Percentiles rank a stretch among this genome's conserved stretches.
These are phyloP conservation scores for Noctua janthina DNA, from an alignment of 2,888 invertebrate genomes.

Conservation along the genomic window DNA sequence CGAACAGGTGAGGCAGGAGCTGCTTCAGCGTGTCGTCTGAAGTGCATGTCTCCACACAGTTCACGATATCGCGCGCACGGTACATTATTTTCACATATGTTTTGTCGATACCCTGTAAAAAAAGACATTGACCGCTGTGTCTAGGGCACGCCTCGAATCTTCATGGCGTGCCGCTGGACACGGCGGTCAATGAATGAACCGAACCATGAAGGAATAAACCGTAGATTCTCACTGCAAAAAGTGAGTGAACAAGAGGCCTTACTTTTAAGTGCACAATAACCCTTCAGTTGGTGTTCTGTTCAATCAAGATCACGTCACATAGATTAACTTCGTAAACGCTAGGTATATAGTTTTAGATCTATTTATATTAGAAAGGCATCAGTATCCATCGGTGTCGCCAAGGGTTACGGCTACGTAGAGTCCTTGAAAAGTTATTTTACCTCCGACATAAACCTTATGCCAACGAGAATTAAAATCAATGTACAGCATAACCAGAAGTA, in stretches of 20 bases:
- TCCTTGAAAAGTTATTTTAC: background rate
- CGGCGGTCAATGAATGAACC: background rate
- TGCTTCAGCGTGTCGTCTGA: slow-evolving; percentile 95
- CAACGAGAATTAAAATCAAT: background rate
- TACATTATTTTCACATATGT: slow-evolving; percentile 97
- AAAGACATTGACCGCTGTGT: background rate
- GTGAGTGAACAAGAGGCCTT: no score
- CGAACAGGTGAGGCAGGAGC: slow-evolving; percentile 94
- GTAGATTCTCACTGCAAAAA: no score
- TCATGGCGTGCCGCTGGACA: background rate
- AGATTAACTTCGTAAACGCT: no score
- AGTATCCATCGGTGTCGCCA: background rate
- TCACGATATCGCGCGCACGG: slow-evolving; percentile 94
- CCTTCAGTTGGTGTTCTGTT: no score
- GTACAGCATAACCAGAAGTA: background rate
- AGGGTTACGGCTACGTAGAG: background rate
- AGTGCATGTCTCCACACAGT: slow-evolving; percentile 96
- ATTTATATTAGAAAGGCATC: background rate
- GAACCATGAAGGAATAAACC: no score
- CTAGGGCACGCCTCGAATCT: background rate
- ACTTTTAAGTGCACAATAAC: no score
- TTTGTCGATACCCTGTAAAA: slow-evolving; percentile 93
- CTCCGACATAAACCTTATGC: background rate
- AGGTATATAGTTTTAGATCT: background rate
- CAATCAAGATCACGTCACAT: no score